Evolutionary conservation across 2,113 vertebrate species (phyloP).

Genomic region (Eclectus roratus): DNA sequence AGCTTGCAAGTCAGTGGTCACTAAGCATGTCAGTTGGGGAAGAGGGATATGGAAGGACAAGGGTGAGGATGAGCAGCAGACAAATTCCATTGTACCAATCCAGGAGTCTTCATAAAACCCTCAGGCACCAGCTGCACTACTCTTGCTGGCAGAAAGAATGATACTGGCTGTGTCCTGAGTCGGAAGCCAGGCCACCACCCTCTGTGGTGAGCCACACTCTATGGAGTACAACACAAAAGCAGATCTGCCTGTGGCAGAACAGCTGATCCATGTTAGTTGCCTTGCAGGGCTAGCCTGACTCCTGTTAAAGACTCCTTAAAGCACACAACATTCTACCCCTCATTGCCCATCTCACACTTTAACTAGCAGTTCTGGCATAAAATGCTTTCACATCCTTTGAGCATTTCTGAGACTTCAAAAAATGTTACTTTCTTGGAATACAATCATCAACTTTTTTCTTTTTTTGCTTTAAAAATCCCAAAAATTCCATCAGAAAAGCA

Average conservation of each 20-base stretch:
- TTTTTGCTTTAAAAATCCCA: fast-evolving
- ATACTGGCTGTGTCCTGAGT: not conserved
- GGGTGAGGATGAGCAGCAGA: not conserved
- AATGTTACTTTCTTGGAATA: not conserved
- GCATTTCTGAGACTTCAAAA: not conserved
- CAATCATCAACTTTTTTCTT: fast-evolving
- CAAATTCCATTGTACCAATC: not conserved
- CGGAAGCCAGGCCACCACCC: not conserved
- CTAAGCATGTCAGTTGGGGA: fast-evolving
- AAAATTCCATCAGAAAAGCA: not conserved
- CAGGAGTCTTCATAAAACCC: not conserved
- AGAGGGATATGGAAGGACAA: not conserved
- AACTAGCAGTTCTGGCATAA: not conserved
- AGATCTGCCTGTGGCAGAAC: not conserved
- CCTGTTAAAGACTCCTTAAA: not conserved
- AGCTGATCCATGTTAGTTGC: not conserved
- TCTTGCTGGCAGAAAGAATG: not conserved
- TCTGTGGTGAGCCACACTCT: fast-evolving
- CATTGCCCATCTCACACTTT: too few species aligned
- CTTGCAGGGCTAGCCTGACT: not conserved
- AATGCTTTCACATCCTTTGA: not conserved
- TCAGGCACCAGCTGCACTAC: not conserved
- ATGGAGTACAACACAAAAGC: not conserved
- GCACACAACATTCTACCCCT: fast-evolving
- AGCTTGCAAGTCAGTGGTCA: not conserved